Base-by-base conservation (phyloP, 2,888 invertebrate species). In the Diaphora mendica region DNA sequence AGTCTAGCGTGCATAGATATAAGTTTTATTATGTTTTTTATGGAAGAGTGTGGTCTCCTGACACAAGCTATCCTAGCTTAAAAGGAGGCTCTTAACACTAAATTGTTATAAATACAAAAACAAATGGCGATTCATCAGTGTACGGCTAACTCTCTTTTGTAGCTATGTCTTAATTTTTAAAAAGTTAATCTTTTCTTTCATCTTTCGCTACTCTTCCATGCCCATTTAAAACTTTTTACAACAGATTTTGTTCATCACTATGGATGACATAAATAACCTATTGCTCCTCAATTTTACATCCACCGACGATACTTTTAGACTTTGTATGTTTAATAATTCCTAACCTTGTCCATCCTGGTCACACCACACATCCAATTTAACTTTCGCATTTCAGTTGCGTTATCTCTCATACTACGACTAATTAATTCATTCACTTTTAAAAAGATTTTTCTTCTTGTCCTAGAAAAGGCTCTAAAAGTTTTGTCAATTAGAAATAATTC, bases 401-500 rank as follows among this genome's bases (percentile, higher is more conserved):
- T 7, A 11, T 55, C n/a, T 23, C 11, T 23, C 9, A 55, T 55
- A 3, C 51, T 4, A 59, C n/a, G 59, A 26, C 26, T 26, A 44
- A 66, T 44, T 17, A 66, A 30, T 30, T 30, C 26, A 67, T 44
- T 44, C 20, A 44, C 3, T 67, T 67, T 30, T 42, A 66, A 17
- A 44, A 44, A 67, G 9, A 11, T 44, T 11, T 20, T 67, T 20
- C 44, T 44, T 3, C 44, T 20, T 20, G 20, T 5, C 59, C 11
- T 59, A 26, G 8, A 30, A 62, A 70, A 23, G 17, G 17, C 33
- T 48, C 33, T 33, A n/a, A 71, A 72, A 74, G 70, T 74, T 76
- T 68, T 23, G 30, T 42, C 67, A 76, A 75, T 70, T n/a, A 68
- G 62, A 48, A 62, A 65, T 77, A 51, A 68, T 62, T 65, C 64